Evolutionary conservation across 2,888 invertebrate genomes (phyloP).

Genomic region (Oscheius sp.): DNA sequence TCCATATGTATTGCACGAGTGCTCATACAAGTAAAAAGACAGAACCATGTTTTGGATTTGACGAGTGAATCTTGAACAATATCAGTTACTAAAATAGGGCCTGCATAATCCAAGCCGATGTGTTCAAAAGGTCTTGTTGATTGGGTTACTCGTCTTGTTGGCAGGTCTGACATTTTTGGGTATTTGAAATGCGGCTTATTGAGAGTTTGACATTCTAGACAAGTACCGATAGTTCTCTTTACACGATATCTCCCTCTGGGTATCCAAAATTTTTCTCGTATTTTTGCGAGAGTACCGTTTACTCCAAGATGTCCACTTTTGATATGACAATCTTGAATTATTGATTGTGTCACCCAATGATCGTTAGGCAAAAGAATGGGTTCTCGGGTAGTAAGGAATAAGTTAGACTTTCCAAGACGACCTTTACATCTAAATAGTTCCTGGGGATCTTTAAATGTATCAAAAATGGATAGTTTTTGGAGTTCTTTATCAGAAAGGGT

Average conservation of each 20-base stretch:
- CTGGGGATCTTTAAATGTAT: background rate
- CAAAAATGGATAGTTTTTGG: background rate
- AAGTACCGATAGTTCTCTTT: background rate
- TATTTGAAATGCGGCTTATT: conserved; percentile 18
- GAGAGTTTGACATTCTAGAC: conserved; percentile 1
- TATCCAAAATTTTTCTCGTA: conserved; percentile 24
- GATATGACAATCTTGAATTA: background rate
- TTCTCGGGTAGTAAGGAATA: background rate
- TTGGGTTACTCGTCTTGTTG: background rate
- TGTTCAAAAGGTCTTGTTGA: conserved; percentile 61
- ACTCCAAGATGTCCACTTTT: background rate
- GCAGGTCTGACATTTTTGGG: background rate
- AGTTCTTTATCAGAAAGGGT: background rate
- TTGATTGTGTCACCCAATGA: background rate
- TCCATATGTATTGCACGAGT: conserved; percentile 71
- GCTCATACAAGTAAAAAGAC: conserved; percentile 71
- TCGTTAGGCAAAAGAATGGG: background rate
- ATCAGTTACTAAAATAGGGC: conserved; percentile 66
- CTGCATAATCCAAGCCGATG: conserved; percentile 70
- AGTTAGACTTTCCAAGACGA: background rate
- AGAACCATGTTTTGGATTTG: conserved; percentile 61
- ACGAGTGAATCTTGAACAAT: conserved; percentile 15
- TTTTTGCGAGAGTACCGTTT: background rate
- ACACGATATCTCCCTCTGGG: background rate
- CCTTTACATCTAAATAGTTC: background rate